Evolutionary conservation across 2,797 vertebrate species (phyloP).

Genomic region (Rachycentron canadum): DNA sequence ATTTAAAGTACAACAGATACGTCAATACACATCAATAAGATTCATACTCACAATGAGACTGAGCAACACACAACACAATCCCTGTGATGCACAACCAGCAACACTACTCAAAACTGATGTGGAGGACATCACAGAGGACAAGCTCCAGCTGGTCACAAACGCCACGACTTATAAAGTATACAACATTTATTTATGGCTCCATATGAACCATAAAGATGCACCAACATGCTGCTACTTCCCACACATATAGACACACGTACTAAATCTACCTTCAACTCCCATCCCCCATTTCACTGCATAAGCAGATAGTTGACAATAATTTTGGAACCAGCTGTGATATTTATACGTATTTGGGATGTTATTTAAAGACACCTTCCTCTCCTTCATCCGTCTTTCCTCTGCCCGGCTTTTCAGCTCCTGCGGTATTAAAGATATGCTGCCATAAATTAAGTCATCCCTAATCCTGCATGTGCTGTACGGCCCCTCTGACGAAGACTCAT

Average conservation of each 20-base stretch:
- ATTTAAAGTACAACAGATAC: no score
- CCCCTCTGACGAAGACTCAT: constrained; percentile 52
- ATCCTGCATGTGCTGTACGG: constrained; percentile 50
- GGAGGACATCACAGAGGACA: no score
- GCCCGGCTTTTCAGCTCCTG: constrained; percentile 46
- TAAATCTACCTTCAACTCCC: background rate
- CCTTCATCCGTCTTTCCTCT: constrained; percentile 38
- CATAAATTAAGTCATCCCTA: constrained; percentile 64
- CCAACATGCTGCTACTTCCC: background rate
- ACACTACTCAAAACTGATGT: no score
- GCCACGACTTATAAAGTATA: no score
- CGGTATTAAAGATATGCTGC: constrained; percentile 32
- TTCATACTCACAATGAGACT: no score
- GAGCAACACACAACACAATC: no score
- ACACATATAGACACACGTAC: background rate
- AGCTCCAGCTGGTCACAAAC: no score
- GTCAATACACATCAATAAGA: no score
- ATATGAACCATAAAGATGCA: background rate
- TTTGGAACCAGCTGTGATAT: constrained; percentile 32
- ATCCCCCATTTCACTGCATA: constrained; percentile 6
- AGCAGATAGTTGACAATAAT: constrained; percentile 9
- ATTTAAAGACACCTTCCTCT: constrained; percentile 42
- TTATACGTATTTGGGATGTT: constrained; percentile 43
- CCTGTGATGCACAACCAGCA: no score
- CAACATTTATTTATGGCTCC: no score